A percentile compares a stretch with the other conserved stretches of the same genome.
These are phyloP conservation scores for Hipparchia sbordonii DNA, from an alignment of 2,888 invertebrate species.

Conservation along the genomic window DNA sequence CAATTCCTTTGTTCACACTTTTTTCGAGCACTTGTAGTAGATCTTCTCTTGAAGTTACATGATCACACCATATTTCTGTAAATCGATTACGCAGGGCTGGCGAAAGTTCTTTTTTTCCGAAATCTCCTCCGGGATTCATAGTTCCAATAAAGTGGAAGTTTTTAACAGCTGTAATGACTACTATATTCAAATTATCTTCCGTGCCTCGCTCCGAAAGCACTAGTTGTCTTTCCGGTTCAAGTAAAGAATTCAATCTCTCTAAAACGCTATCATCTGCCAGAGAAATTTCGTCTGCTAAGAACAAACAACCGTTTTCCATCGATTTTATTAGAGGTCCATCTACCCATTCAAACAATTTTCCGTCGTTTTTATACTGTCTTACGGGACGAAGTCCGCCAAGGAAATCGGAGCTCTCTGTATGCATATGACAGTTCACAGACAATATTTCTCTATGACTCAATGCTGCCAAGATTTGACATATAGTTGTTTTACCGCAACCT, in stretches of 20 bases:
- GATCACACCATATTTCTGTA: conserved; percentile 99
- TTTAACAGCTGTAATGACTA: conserved; percentile 86
- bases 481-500: conserved; percentile 98
- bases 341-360: conserved; percentile 96
- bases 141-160: conserved; percentile 97
- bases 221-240: conserved; percentile 96
- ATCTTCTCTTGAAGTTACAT: conserved; percentile 88
- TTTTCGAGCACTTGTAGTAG: conserved; percentile 91
- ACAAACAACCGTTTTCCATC: conserved; percentile 93
- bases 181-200: conserved; percentile 81
- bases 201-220: conserved; percentile 95
- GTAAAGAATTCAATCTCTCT: conserved; percentile 97
- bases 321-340: conserved; percentile 97
- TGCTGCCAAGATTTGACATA: conserved; percentile 94
- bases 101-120: conserved; percentile 99
- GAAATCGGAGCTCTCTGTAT: conserved; percentile 99
- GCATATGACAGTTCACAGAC: conserved; percentile 98
- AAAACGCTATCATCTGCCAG: conserved; percentile 98
- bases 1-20: conserved; percentile 85
- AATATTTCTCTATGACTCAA: conserved; percentile 86
- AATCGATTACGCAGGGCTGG: conserved; percentile 98
- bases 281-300: conserved; percentile 99
- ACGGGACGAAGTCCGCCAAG: conserved; percentile 97
- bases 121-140: conserved; percentile 99
- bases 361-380: conserved; percentile 83